phyloP scores from a whole-genome alignment of 2,888 invertebrate genomes.

The Hyalella azteca region DNA sequence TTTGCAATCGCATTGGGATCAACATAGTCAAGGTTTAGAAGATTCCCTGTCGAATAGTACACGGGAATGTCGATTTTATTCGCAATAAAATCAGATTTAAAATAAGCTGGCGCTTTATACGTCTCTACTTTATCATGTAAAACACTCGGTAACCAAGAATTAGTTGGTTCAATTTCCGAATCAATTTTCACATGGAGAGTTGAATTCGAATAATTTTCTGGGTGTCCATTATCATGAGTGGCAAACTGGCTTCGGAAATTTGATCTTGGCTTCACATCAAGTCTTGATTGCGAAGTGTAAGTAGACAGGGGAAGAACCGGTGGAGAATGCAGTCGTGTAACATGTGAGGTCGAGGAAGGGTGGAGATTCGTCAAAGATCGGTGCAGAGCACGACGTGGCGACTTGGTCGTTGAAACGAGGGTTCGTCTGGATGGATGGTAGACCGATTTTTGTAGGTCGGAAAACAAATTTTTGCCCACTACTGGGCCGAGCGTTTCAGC shows the following conservation, averaged over 20 bases:
- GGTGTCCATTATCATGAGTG: too few species aligned
- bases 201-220: not conserved
- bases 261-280: too few species aligned
- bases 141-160: constrained; percentile 10
- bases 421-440: not conserved
- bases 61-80: not conserved
- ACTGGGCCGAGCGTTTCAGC: not conserved
- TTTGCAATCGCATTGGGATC: not conserved
- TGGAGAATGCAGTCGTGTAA: not conserved
- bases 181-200: not conserved
- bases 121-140: not conserved
- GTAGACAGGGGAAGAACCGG: not conserved
- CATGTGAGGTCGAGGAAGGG: not conserved
- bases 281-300: not conserved
- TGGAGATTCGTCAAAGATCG: not conserved
- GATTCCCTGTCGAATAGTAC: constrained; percentile 7
- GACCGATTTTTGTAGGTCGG: not conserved
- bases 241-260: too few species aligned
- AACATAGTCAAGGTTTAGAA: constrained; percentile 4
- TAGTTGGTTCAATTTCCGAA: not conserved
- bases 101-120: not conserved
- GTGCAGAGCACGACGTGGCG: constrained; percentile 1
- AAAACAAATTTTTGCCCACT: constrained; percentile 3
- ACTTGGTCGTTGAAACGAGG: not conserved
- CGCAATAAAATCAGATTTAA: not conserved